These are phyloP conservation scores for Lampris incognitus DNA, from an alignment of 2,113 vertebrate species.

Conservation along the genomic window DNA sequence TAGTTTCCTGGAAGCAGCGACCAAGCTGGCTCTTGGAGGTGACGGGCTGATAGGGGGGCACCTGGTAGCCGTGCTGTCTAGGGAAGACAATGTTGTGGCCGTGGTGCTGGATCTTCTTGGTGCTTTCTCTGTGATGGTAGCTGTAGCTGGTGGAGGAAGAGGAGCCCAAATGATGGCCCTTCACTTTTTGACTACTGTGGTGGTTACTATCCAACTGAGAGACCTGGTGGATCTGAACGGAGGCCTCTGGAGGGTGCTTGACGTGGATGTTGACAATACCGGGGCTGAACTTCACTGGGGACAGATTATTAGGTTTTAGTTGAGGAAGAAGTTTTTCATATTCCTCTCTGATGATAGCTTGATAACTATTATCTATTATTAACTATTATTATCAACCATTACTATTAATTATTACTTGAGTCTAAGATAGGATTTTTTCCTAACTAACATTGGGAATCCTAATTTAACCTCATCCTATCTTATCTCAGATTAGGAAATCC, in stretches of 20 bases:
- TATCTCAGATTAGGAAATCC: no score
- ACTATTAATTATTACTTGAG: no score
- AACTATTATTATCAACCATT: no score
- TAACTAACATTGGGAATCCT: no score
- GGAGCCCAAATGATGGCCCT: slow-evolving; percentile 83
- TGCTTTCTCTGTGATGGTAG: slow-evolving; percentile 86
- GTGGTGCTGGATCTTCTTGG: slow-evolving; percentile 87
- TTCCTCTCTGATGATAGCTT: no score
- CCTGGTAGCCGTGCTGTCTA: slow-evolving; percentile 86
- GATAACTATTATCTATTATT: no score
- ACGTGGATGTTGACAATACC: slow-evolving; percentile 97
- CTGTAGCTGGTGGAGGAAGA: slow-evolving; percentile 80
- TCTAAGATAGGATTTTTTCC: no score
- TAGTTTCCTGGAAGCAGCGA: slow-evolving; percentile 97
- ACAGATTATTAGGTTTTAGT: background rate
- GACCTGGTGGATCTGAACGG: slow-evolving; percentile 97
- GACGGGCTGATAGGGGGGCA: slow-evolving; percentile 89
- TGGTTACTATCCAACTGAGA: slow-evolving; percentile 89
- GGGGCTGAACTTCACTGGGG: slow-evolving; percentile 87
- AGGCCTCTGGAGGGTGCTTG: slow-evolving; percentile 97
- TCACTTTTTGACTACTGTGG: slow-evolving; percentile 84
- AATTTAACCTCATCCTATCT: no score
- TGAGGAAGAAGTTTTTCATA: no score
- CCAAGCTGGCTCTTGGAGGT: slow-evolving; percentile 92
- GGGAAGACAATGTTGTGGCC: slow-evolving; percentile 86